These are phyloP conservation scores for Babylonia areolata DNA, from an alignment of 1,140 invertebrate genomes.

Conservation along the genomic window DNA sequence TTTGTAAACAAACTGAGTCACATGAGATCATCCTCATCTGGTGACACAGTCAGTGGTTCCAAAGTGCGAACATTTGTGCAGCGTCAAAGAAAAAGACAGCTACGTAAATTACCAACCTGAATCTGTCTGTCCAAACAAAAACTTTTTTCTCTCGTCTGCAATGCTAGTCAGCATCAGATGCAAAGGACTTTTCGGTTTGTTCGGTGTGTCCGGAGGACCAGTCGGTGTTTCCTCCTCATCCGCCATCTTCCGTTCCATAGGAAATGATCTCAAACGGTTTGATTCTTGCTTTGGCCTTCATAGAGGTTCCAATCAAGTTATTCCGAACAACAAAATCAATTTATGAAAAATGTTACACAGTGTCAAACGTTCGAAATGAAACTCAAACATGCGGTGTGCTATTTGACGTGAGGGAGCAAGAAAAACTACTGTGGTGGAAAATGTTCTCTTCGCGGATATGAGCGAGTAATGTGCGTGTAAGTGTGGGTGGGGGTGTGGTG, in stretches of 20 bases:
- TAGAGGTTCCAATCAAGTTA: neutral
- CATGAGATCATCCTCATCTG: neutral
- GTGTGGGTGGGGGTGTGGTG: no score
- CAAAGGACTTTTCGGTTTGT: constrained; percentile 45
- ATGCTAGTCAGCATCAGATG: constrained; percentile 60
- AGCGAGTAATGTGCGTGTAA: no score
- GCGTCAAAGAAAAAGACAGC: neutral
- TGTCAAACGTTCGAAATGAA: no score
- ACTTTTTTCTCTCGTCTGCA: constrained; percentile 54
- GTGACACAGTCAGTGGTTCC: neutral
- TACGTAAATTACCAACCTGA: constrained; percentile 26
- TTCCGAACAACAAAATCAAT: neutral
- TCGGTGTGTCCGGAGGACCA: constrained; percentile 20
- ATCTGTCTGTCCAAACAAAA: constrained; percentile 39
- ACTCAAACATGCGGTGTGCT: no score
- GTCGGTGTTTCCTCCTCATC: constrained; percentile 29
- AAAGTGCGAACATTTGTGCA: neutral
- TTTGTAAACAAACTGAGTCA: constrained; percentile 2
- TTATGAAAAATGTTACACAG: no score
- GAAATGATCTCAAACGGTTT: neutral
- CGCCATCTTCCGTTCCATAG: constrained; percentile 38
- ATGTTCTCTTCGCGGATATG: no score
- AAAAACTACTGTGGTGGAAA: no score
- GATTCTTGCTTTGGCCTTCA: neutral
- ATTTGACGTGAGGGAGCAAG: no score